Evolutionary conservation across 2,888 invertebrate species (phyloP).

Genomic region (Stenodera caucasica): DNA sequence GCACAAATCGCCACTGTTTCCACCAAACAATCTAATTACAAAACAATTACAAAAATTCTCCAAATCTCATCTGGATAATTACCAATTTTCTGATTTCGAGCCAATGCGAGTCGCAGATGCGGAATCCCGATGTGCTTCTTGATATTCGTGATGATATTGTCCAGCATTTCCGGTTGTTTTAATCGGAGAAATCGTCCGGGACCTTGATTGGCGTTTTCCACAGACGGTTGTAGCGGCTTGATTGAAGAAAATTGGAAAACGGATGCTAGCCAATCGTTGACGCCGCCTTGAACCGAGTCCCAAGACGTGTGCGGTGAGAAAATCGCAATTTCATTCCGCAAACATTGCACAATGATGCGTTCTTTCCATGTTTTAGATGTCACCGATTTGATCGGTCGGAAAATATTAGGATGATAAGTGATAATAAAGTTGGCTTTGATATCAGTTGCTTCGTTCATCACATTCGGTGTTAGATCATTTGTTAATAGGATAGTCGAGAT

Average conservation of each 20-base stretch:
- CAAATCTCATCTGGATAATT: not conserved
- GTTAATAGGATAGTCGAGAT: slow-evolving; percentile 77
- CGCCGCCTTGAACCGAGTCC: slow-evolving; percentile 81
- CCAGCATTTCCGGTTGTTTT: slow-evolving; percentile 58
- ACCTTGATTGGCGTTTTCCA: slow-evolving; percentile 56
- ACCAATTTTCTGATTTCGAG: slow-evolving; percentile 51
- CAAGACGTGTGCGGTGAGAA: slow-evolving; percentile 94
- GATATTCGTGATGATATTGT: slow-evolving; percentile 65
- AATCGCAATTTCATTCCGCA: slow-evolving; percentile 82
- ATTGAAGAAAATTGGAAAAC: slow-evolving; percentile 58
- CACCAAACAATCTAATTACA: slow-evolving; percentile 59
- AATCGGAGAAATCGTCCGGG: slow-evolving; percentile 63
- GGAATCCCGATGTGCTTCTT: slow-evolving; percentile 70
- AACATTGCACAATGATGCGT: slow-evolving; percentile 74
- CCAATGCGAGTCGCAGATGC: slow-evolving; percentile 75
- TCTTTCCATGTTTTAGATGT: slow-evolving; percentile 80
- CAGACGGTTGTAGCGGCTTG: slow-evolving; percentile 41
- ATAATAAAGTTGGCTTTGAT: slow-evolving; percentile 76
- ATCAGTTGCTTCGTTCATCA: slow-evolving; percentile 77
- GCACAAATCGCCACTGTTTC: slow-evolving; percentile 80
- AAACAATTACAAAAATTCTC: slow-evolving; percentile 8
- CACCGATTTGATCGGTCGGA: slow-evolving; percentile 78
- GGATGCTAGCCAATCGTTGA: slow-evolving; percentile 90
- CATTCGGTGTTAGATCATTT: slow-evolving; percentile 89
- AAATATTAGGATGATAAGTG: slow-evolving; percentile 96